phyloP scores from a whole-genome alignment of 2,888 invertebrate species.

The Drosophila recens region DNA sequence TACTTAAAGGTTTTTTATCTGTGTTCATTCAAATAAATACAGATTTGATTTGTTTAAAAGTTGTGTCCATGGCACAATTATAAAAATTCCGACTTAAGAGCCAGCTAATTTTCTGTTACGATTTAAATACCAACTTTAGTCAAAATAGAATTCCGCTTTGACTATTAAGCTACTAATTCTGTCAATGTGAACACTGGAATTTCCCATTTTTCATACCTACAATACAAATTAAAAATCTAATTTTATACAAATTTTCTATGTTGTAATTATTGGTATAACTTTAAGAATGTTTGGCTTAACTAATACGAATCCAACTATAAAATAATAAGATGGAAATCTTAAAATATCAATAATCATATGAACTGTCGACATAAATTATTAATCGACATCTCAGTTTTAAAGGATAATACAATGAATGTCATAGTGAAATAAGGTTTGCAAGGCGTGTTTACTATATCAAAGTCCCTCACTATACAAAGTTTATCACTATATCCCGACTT shows the following conservation, averaged over 20 bases:
- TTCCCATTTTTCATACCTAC: background rate
- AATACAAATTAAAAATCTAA: background rate
- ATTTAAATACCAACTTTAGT: slow-evolving; percentile 1
- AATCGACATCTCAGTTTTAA: background rate
- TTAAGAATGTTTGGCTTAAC: background rate
- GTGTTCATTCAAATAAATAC: slow-evolving; percentile 8
- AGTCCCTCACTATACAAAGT: no score
- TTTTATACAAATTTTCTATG: background rate
- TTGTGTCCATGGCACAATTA: slow-evolving; percentile 3
- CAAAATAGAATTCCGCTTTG: background rate
- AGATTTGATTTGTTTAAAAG: slow-evolving; percentile 21
- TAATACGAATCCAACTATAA: background rate
- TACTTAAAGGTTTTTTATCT: slow-evolving; percentile 31
- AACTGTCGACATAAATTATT: background rate
- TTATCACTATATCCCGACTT: background rate
- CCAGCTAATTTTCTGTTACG: slow-evolving; percentile 19
- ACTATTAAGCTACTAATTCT: slow-evolving; percentile 9
- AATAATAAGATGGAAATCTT: background rate
- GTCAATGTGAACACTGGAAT: background rate
- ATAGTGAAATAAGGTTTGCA: background rate
- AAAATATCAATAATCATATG: background rate
- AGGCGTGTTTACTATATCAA: no score
- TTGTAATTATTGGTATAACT: background rate
- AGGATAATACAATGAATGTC: background rate
- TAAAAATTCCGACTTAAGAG: slow-evolving; percentile 1